Conservation (phyloP, 1,140 invertebrate species). For the Drosophila busckii region DNA sequence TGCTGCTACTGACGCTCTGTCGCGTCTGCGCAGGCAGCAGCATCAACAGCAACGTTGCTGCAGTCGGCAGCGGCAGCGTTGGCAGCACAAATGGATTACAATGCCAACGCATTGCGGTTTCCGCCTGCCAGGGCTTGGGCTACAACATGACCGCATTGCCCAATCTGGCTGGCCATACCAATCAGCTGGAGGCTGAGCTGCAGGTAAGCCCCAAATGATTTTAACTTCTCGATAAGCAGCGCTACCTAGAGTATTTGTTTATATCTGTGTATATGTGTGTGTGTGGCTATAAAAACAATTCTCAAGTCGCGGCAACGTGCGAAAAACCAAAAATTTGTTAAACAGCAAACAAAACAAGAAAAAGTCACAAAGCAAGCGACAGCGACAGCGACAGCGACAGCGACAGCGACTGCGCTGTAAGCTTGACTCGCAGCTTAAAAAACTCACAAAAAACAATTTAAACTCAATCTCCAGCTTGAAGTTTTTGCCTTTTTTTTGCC, state of each 20-base stretch:
- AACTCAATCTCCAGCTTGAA: not conserved
- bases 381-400: conserved; percentile 1
- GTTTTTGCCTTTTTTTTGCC: conserved; percentile 11
- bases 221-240: conserved; percentile 36
- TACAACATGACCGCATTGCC: conserved; percentile 95
- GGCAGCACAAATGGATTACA: conserved; percentile 78
- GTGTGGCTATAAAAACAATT: conserved; percentile 60
- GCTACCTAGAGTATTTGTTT: no score
- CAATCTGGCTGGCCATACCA: conserved; percentile 88
- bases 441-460: no score
- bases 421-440: not conserved
- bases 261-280: no score
- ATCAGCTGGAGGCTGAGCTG: conserved; percentile 86
- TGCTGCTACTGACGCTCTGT: conserved; percentile 8
- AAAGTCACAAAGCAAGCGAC: conserved; percentile 38
- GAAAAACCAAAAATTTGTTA: conserved; percentile 31
- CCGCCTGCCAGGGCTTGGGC: conserved; percentile 89
- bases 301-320: conserved; percentile 56
- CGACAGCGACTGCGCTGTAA: not conserved
- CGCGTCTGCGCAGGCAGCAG: no score
- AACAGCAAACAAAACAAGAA: no score
- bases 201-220: conserved; percentile 80
- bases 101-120: conserved; percentile 89
- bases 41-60: no score
- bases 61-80: not conserved